Percentiles rank a stretch among this genome's conserved stretches.
These are phyloP conservation scores for Nudaria mundana DNA, from an alignment of 2,888 invertebrate genomes.

Conservation along the genomic window DNA sequence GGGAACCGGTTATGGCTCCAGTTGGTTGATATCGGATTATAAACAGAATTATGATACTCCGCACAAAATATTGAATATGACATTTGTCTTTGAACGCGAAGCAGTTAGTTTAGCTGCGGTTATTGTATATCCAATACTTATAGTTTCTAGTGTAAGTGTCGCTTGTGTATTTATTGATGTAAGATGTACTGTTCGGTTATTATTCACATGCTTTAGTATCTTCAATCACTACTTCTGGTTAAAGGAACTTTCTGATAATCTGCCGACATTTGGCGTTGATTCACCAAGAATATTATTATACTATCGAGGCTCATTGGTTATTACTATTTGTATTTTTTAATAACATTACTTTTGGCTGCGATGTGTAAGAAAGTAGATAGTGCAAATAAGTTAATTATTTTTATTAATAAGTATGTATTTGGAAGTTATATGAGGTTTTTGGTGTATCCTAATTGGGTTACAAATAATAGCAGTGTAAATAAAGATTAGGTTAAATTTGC, in stretches of 20 bases:
- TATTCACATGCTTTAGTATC: conserved; percentile 38
- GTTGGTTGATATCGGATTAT: conserved; percentile 48
- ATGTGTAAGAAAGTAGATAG: conserved; percentile 22
- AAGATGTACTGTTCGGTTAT: conserved; percentile 26
- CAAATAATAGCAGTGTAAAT: conserved; percentile 9
- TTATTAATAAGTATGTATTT: conserved; percentile 31
- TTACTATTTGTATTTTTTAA: conserved; percentile 27
- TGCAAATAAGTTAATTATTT: conserved; percentile 31
- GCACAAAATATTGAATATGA: conserved; percentile 31
- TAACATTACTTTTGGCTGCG: conserved; percentile 33
- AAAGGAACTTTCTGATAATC: conserved; percentile 21
- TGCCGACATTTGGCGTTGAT: conserved; percentile 36
- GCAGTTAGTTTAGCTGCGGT: conserved; percentile 36
- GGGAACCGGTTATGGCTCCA: conserved; percentile 36
- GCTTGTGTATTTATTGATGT: conserved; percentile 38
- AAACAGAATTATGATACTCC: conserved; percentile 21
- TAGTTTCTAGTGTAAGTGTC: conserved; percentile 36
- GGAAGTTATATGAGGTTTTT: conserved; percentile 25
- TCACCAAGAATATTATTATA: conserved; percentile 44
- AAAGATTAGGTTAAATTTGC: conserved; percentile 40
- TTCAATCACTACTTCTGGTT: conserved; percentile 40
- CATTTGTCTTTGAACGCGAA: conserved; percentile 45
- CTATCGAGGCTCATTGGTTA: conserved; percentile 38
- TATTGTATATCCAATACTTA: conserved; percentile 39
- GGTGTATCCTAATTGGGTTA: conserved; percentile 35